Base-by-base conservation (phyloP, 2,888 invertebrate genomes). In the Saturnia japonica region DNA sequence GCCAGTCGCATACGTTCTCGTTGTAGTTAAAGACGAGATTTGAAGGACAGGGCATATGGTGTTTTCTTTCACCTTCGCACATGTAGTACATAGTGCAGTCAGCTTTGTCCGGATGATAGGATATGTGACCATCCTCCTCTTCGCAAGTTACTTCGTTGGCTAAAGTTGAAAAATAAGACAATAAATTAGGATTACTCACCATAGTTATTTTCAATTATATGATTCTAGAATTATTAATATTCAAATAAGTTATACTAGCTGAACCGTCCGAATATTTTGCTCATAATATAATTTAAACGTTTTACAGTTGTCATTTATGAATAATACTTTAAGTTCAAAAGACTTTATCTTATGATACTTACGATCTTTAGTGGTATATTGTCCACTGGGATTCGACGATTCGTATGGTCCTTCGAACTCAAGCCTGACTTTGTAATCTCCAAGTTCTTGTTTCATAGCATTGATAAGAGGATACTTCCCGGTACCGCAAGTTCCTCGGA, bases 1-100 rank as follows among this genome's bases (percentile, higher is more conserved):
- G 98, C 98, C 98, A 98, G 91, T 99, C 99, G 87, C 98, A 99
- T 14, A 99, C 98, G 84, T 98, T 98, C 85, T 98, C 97, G 81
- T 97, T 97, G 60, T 96, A 96, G 88, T 99, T 98, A 92, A 98
- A 99, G 19, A 98, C 98, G 73, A 99, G 95, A 91, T 98, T 98
- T 69, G 96, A 96, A 11, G 98, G 98, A 86, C 98, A 99, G 67
- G 98, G 98, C 98, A 98, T 98, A 93, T 98, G 98, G 85, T 98
- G 98, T 86, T 98, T 98, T 70, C 98, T 95, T 86, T 98, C 98
- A 47, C 98, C 98, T 91, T 98, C 98, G 85, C 98, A 99, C 98
- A 98, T 98, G 94, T 97, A 98, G 91, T 98, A 99, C 95, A 97
- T 97, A 71, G 98, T 97, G 88, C 98, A 99, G 88, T 98, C 98